Percentiles rank a stretch among this genome's conserved stretches.
Evolutionary conservation across 2,113 vertebrate genomes (phyloP).

Genomic region (Danionella cerebrum): DNA sequence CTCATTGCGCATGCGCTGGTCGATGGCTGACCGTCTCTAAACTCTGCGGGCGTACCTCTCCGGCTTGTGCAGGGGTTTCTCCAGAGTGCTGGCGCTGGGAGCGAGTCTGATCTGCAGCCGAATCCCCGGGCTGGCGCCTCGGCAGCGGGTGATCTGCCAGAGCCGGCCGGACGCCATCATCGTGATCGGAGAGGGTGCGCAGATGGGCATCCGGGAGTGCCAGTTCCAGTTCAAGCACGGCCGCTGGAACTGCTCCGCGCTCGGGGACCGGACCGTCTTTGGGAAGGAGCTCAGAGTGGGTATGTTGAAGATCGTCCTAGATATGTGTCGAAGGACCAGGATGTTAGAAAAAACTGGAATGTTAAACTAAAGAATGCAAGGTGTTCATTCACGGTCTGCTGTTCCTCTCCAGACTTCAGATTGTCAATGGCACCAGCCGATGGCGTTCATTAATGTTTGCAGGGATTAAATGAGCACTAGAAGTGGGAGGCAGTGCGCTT

Average conservation of each 20-base stretch:
- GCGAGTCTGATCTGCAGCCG: conserved; percentile 95
- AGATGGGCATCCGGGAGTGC: conserved; percentile 98
- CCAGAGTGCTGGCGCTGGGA: conserved; percentile 92
- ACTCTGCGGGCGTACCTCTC: neutral
- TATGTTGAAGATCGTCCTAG: conserved; percentile 73
- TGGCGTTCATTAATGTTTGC: too few species aligned
- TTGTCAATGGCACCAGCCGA: too few species aligned
- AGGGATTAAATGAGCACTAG: too few species aligned
- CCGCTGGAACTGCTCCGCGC: conserved; percentile 96
- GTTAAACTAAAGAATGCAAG: too few species aligned
- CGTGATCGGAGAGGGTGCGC: conserved; percentile 94
- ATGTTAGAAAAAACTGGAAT: neutral
- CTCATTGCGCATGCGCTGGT: neutral
- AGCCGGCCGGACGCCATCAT: conserved; percentile 98
- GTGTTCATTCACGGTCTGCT: too few species aligned
- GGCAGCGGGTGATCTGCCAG: conserved; percentile 97
- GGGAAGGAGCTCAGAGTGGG: conserved; percentile 99
- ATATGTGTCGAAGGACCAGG: conserved; percentile 35
- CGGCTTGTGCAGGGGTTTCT: conserved; percentile 77
- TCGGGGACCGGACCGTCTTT: conserved; percentile 94
- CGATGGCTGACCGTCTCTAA: too few species aligned
- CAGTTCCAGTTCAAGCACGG: conserved; percentile 96
- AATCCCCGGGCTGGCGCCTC: conserved; percentile 93
- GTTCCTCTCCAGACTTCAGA: too few species aligned
- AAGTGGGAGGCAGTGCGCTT: too few species aligned